Evolutionary conservation across 2,113 vertebrate genomes (phyloP).

Genomic region (Delphinapterus leucas): DNA sequence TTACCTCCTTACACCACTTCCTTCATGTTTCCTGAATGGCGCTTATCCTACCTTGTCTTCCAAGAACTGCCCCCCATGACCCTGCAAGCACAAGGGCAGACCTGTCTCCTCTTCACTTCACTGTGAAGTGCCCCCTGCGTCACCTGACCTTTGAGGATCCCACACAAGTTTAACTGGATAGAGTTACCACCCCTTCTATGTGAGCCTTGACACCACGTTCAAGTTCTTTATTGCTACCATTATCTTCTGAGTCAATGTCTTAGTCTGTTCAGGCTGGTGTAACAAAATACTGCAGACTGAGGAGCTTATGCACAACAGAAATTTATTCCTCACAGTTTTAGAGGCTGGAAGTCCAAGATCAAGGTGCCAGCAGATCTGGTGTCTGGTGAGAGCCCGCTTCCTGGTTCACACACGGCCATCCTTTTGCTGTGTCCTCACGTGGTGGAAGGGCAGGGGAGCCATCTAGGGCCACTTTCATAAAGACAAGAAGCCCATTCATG

Average conservation of each 20-base stretch:
- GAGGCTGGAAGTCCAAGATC: not conserved
- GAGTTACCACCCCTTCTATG: not conserved
- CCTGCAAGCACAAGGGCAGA: not conserved
- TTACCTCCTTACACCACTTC: not conserved
- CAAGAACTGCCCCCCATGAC: not conserved
- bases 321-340: not conserved
- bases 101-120: not conserved
- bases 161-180: too few relatives aligned
- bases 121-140: not conserved
- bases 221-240: not conserved
- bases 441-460: too few relatives aligned
- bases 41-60: not conserved
- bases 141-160: too few relatives aligned
- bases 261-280: rapidly evolving
- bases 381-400: not conserved
- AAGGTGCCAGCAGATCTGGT: not conserved
- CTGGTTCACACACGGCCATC: not conserved
- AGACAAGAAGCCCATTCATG: not conserved
- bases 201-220: not conserved
- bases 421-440: not conserved
- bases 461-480: not conserved
- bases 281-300: too few relatives aligned
- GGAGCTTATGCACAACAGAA: not conserved
- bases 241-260: not conserved
- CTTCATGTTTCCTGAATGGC: not conserved